Evolutionary conservation across 2,888 invertebrate species (phyloP).

Genomic region (Lasioglossum vierecki): DNA sequence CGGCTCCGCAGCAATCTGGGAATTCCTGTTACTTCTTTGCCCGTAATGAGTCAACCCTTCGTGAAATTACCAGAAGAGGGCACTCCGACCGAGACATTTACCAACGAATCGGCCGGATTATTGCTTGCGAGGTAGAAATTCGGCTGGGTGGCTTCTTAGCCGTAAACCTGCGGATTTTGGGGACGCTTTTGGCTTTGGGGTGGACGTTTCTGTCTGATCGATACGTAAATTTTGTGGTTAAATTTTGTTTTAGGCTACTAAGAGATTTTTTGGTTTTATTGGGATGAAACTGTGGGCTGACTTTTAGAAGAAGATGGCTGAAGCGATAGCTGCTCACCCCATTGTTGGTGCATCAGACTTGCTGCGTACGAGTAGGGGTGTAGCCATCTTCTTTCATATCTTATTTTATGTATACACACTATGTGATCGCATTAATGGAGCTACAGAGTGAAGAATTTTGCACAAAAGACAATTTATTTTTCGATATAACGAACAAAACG

Average conservation of each 20-base stretch:
- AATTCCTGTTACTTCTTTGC: constrained; percentile 76
- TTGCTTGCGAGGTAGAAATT: constrained; percentile 19
- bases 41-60: constrained; percentile 75
- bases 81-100: constrained; percentile 36
- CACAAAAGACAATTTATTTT: background rate
- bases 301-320: background rate
- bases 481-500: background rate
- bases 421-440: background rate
- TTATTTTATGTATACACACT: no score
- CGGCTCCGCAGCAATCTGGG: constrained; percentile 71
- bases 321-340: background rate
- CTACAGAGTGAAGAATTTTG: background rate
- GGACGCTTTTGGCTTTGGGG: background rate
- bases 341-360: background rate
- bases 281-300: background rate
- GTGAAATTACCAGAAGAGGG: constrained; percentile 75
- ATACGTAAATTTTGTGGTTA: no score
- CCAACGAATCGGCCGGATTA: constrained; percentile 34
- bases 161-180: background rate
- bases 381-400: background rate
- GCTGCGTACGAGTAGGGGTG: background rate
- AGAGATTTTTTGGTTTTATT: background rate
- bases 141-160: background rate
- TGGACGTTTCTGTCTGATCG: background rate
- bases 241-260: background rate